Evolutionary conservation across 2,797 vertebrate species (phyloP), one percentile per base, ranked within the genome.

Genomic region (Arnoldichthys spilopterus): DNA sequence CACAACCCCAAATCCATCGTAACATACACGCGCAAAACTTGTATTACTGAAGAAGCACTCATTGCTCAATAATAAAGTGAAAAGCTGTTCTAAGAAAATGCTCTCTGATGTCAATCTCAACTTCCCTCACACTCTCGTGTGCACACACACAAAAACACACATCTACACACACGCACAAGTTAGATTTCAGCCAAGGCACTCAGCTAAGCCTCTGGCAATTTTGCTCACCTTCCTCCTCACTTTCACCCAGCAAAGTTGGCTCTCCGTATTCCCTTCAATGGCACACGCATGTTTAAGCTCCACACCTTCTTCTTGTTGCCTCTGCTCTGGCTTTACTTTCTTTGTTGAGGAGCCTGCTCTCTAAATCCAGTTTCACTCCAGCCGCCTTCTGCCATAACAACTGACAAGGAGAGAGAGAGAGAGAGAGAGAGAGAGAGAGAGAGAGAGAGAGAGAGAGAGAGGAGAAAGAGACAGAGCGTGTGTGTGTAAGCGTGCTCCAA

Each of bases 231-330:
- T 78, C 69, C 62, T 49, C 18, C 16, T 74, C 32, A 11, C 49
- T 51, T 73, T 37, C 67, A 47, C 22, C 45, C 43, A 72, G 73
- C 81, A 83, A 88, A 89, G 84, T 89, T 87, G 83, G 80, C 73
- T 86, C 78, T 89, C 89, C 83, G 76, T 82, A 87, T 85, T 83
- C 86, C 81, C 85, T 86, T n/a, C 63, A 86, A 84, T 89, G 85
- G 40, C 45, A 28, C 71, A 75, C n/a, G 58, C 66, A 16, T 18
- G 13, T 32, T 49, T 71, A 16, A 71, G 66, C 72, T 74, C 61
- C 75, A 80, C 74, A 79, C 75, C 82, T 77, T 84, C 56, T 64
- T 16, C 7, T 20, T 32, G 76, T 69, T 78, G 59, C 22, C 47
- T 69, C 58, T 47, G 30, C 16, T 62, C 7, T 24, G 61, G 45